Percentiles rank a stretch among this genome's conserved stretches.
These are phyloP conservation scores for Montifringilla adamsi DNA, from an alignment of 2,113 vertebrate genomes.

Conservation along the genomic window DNA sequence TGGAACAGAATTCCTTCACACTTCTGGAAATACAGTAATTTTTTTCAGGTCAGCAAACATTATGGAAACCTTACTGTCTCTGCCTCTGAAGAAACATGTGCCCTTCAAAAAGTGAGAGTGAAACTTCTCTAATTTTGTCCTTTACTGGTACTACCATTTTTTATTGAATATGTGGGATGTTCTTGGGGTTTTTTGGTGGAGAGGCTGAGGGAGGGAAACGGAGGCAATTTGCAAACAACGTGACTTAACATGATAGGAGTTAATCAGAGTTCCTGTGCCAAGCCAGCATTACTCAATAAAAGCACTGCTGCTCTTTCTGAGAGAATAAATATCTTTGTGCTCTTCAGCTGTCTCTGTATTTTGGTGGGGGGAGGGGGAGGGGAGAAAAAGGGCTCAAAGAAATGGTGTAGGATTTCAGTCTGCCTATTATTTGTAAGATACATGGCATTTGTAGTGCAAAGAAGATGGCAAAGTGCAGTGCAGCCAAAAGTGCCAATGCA, in stretches of 20 bases:
- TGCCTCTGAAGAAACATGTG: neutral
- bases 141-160: neutral
- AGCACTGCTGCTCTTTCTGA: neutral
- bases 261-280: neutral
- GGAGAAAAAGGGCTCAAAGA: neutral
- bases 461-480: neutral
- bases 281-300: neutral
- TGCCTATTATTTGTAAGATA: neutral
- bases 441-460: neutral
- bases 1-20: conserved; percentile 15
- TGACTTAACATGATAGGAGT: conserved; percentile 9
- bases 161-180: neutral
- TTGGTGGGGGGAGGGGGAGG: neutral
- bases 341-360: neutral
- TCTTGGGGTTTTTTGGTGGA: neutral
- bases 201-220: neutral
- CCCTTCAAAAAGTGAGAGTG: neutral
- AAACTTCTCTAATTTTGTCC: neutral
- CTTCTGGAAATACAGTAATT: neutral
- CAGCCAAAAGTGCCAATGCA: neutral
- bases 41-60: conserved; percentile 20
- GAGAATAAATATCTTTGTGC: conserved; percentile 11
- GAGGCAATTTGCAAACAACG: neutral
- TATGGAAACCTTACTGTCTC: neutral
- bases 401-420: neutral